Evolutionary conservation across 2,888 invertebrate genomes (phyloP).

Genomic region (Drosophila helvetica): DNA sequence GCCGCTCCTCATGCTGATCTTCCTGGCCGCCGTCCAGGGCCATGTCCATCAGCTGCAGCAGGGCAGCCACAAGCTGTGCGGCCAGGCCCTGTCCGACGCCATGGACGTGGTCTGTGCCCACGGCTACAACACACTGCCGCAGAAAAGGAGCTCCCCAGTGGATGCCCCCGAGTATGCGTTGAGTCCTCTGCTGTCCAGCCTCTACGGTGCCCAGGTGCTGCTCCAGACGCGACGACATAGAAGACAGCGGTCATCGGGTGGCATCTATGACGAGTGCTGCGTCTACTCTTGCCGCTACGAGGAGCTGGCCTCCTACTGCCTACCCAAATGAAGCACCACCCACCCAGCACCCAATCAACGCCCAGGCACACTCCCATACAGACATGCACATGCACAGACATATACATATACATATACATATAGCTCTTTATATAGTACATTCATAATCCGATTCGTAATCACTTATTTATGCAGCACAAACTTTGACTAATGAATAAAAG

Average conservation of each 20-base stretch:
- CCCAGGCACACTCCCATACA: constrained; percentile 14
- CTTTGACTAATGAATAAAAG: constrained; percentile 78
- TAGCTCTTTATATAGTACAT: constrained; percentile 19
- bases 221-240: constrained; percentile 62
- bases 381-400: constrained; percentile 12
- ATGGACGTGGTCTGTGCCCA: constrained; percentile 62
- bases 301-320: constrained; percentile 71
- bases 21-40: constrained; percentile 16
- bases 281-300: constrained; percentile 59
- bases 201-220: constrained; percentile 59
- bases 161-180: constrained; percentile 17
- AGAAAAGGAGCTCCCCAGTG: constrained; percentile 19
- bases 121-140: constrained; percentile 62
- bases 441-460: constrained; percentile 64
- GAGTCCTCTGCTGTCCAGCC: constrained; percentile 58
- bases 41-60: constrained; percentile 43
- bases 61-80: constrained; percentile 69
- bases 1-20: constrained; percentile 27
- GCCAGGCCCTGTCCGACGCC: constrained; percentile 58
- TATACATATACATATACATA: constrained; percentile 8
- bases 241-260: constrained; percentile 46
- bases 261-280: constrained; percentile 75
- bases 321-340: constrained; percentile 27
- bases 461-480: constrained; percentile 75
- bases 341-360: not conserved